Evolutionary conservation across 2,888 invertebrate genomes (phyloP).

Genomic region (Leucoma salicis): DNA sequence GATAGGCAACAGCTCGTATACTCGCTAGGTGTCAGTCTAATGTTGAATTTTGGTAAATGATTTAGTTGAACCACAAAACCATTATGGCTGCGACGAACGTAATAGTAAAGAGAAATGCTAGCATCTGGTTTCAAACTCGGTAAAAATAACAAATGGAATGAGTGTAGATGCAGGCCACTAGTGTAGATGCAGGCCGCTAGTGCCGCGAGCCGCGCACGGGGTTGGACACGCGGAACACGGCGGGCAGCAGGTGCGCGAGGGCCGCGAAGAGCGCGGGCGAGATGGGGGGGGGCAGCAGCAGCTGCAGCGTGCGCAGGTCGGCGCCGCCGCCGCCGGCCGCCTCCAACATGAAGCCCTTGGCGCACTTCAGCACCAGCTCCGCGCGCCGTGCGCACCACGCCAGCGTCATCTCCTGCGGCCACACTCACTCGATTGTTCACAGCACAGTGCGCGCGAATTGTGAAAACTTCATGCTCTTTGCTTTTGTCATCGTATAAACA

Average conservation of each 20-base stretch:
- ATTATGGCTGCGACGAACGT: no score
- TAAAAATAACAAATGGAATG: no score
- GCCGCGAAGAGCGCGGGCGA: slow-evolving; percentile 89
- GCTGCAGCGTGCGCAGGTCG: slow-evolving; percentile 89
- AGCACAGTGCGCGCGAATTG: no score
- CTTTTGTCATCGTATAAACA: no score
- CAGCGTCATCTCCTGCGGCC: slow-evolving; percentile 95
- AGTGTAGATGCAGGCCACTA: not conserved
- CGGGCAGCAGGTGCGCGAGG: slow-evolving; percentile 93
- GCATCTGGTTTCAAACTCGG: no score
- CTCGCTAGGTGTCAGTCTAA: no score
- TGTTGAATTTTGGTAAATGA: no score
- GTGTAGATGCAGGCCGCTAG: slow-evolving; percentile 3
- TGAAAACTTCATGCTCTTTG: no score
- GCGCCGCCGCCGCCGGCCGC: slow-evolving; percentile 96
- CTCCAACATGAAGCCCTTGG: slow-evolving; percentile 99
- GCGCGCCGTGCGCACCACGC: slow-evolving; percentile 98
- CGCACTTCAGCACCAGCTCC: slow-evolving; percentile 98
- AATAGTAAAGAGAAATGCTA: no score
- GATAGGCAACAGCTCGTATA: no score
- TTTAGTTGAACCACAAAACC: no score
- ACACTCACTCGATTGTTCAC: no score
- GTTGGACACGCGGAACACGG: slow-evolving; percentile 97
- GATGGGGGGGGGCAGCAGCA: slow-evolving; percentile 42
- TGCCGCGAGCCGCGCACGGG: slow-evolving; percentile 88